Evolutionary conservation across 2,113 vertebrate species (phyloP).

Genomic region (Pavo muticus): DNA sequence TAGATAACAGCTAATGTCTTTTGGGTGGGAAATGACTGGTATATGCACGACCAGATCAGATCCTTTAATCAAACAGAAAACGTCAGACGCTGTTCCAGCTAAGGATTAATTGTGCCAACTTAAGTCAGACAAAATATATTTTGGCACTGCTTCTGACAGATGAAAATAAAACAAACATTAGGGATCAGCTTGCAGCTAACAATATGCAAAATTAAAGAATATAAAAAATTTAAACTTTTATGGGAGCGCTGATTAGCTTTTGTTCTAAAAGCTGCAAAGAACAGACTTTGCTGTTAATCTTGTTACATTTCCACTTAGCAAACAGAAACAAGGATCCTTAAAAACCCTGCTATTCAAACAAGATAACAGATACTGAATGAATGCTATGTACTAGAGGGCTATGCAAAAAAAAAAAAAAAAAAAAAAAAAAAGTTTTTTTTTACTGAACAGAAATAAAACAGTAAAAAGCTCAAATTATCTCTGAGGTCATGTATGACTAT

Average conservation of each 20-base stretch:
- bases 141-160: conserved; percentile 72
- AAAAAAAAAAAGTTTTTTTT: not conserved
- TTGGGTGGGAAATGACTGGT: conserved; percentile 24
- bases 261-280: conserved; percentile 60
- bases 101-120: conserved; percentile 63
- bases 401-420: not conserved
- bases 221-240: conserved; percentile 67
- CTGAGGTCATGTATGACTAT: conserved; percentile 52
- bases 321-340: conserved; percentile 69
- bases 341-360: conserved; percentile 61
- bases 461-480: conserved; percentile 68
- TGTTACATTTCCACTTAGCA: conserved; percentile 64
- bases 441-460: conserved; percentile 62
- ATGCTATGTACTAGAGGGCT: conserved; percentile 55
- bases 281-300: conserved; percentile 71
- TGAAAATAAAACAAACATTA: conserved; percentile 75
- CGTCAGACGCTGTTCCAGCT: conserved; percentile 57
- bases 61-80: conserved; percentile 55
- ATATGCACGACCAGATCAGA: conserved; percentile 12
- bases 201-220: conserved; percentile 78
- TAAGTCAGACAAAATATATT: conserved; percentile 66
- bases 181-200: conserved; percentile 67
- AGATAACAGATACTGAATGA: conserved; percentile 61
- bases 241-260: conserved; percentile 69
- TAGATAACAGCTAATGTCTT: not conserved